Conservation (phyloP, 2,113 vertebrate species). For the Ammodytes marinus region DNA sequence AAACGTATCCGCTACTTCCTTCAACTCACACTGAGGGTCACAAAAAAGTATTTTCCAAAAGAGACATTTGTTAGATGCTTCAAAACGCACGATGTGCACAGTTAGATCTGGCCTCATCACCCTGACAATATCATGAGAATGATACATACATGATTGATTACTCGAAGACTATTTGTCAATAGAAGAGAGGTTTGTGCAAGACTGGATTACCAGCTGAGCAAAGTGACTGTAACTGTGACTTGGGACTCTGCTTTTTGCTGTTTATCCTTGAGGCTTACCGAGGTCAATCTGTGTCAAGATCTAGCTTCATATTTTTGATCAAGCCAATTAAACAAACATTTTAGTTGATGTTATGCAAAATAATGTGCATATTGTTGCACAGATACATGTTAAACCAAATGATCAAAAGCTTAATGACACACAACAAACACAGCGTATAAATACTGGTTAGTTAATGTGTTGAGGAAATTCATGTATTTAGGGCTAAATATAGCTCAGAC, state of each 20-base stretch:
- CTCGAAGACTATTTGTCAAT: not conserved
- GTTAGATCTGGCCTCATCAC: not conserved
- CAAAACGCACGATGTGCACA: not conserved
- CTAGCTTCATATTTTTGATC: not conserved
- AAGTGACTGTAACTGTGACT: not conserved
- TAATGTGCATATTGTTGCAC: not conserved
- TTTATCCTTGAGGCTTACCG: not conserved
- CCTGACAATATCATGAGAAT: not conserved
- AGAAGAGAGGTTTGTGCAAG: not conserved
- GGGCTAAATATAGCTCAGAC: not conserved
- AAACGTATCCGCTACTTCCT: slow-evolving; percentile 22
- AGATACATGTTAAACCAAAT: not conserved
- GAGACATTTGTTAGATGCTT: not conserved
- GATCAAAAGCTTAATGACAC: not conserved
- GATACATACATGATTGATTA: not conserved
- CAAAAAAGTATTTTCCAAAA: not conserved
- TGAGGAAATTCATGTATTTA: not conserved
- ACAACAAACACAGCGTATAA: not conserved
- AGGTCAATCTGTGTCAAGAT: not conserved
- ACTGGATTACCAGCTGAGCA: not conserved
- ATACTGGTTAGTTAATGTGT: not conserved
- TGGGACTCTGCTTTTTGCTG: too few species aligned
- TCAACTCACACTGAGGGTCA: not conserved
- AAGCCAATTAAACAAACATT: not conserved
- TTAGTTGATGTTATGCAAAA: not conserved